These are phyloP conservation scores for Hydrophis major DNA, from an alignment of 2,797 vertebrate species.

Conservation along the genomic window DNA sequence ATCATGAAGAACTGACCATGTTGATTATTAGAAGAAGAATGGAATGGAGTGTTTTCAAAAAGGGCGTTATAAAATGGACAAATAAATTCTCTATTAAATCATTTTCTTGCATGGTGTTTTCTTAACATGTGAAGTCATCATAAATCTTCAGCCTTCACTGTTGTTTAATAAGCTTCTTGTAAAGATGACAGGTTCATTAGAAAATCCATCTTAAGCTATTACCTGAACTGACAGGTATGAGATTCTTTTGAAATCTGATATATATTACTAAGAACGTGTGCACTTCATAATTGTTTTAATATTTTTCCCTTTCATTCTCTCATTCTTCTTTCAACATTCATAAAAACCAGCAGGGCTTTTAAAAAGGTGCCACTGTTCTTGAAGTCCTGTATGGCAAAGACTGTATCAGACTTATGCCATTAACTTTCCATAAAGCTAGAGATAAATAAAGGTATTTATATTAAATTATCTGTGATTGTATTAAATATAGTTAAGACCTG, in stretches of 20 bases:
- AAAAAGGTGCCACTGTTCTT: conserved; percentile 72
- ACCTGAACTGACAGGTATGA: background rate
- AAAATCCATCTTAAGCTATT: background rate
- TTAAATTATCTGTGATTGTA: conserved; percentile 68
- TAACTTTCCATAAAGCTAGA: conserved; percentile 91
- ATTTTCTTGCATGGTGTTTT: background rate
- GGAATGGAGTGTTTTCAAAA: background rate
- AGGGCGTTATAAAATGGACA: background rate
- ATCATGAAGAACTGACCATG: background rate
- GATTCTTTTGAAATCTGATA: background rate
- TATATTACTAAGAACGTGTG: background rate
- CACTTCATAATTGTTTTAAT: background rate
- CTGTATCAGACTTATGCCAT: conserved; percentile 93
- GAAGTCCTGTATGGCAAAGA: conserved; percentile 92
- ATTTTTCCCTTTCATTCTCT: fast-evolving
- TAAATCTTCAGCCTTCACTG: background rate
- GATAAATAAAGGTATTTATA: conserved; percentile 87
- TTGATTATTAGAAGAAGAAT: background rate
- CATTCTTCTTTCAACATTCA: background rate
- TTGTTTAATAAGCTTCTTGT: background rate
- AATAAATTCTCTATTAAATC: background rate
- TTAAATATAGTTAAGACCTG: background rate
- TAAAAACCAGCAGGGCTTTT: background rate
- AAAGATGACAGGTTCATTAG: background rate
- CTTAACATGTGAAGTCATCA: background rate